Evolutionary conservation across 2,113 vertebrate genomes (phyloP).

Genomic region (Euleptes europaea): DNA sequence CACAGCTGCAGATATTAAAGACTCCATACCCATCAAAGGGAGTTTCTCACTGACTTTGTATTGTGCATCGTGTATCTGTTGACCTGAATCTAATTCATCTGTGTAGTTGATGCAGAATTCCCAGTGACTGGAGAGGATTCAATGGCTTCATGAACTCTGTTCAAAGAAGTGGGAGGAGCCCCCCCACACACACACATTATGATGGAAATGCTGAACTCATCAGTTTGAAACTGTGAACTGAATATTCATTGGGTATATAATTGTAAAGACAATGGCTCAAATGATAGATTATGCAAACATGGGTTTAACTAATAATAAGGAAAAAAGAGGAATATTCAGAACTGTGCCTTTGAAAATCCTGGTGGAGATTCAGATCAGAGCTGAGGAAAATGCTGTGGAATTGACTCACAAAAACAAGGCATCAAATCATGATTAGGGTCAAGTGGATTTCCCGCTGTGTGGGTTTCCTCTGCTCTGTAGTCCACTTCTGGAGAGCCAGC

Average conservation of each 20-base stretch:
- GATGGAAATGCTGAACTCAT: not conserved
- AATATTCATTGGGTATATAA: not conserved
- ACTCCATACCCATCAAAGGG: not conserved
- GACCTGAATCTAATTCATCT: slow-evolving; percentile 4
- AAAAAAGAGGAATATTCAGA: not conserved
- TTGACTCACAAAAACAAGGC: not conserved
- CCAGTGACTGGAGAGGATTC: not conserved
- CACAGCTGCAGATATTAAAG: not conserved
- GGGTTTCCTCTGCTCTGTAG: too few relatives aligned
- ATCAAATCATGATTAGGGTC: not conserved
- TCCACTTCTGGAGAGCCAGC: too few relatives aligned
- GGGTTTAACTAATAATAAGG: not conserved
- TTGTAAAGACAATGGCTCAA: not conserved
- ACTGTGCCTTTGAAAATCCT: not conserved
- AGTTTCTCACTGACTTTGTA: not conserved
- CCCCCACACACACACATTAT: not conserved
- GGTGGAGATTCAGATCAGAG: not conserved
- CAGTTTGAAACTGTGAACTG: not conserved
- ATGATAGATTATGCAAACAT: not conserved
- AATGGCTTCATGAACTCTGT: not conserved
- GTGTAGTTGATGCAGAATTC: not conserved
- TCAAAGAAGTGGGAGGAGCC: not conserved
- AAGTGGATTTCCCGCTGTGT: too few relatives aligned
- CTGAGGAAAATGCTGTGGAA: not conserved
- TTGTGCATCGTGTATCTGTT: not conserved